Evolutionary conservation across 2,113 vertebrate species (phyloP).

Genomic region (Nannospalax galili): DNA sequence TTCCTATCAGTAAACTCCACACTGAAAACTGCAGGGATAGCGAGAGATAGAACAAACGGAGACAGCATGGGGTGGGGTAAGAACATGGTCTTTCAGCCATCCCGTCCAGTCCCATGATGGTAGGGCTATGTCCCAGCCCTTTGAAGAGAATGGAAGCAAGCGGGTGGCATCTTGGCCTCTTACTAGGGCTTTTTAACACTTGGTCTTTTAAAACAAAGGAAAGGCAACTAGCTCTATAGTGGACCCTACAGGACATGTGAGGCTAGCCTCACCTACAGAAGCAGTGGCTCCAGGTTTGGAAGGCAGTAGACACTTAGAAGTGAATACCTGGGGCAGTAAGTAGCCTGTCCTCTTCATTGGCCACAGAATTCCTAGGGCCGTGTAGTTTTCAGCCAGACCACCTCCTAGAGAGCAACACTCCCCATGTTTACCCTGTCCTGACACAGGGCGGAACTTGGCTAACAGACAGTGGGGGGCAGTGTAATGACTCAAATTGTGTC

Average conservation of each 20-base stretch:
- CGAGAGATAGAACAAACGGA: not conserved
- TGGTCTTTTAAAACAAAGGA: not conserved
- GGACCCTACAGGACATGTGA: not conserved
- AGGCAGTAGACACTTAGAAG: not conserved
- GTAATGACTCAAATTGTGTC: not conserved
- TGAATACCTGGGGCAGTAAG: no score
- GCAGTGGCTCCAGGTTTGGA: not conserved
- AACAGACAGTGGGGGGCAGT: not conserved
- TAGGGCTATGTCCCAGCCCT: not conserved
- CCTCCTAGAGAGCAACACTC: not conserved
- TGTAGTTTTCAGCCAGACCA: not conserved
- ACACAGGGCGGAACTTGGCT: not conserved
- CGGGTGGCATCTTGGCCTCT: not conserved
- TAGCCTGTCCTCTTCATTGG: not conserved
- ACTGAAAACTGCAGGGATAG: not conserved
- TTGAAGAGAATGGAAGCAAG: not conserved
- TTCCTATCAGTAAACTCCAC: slow-evolving; percentile 20
- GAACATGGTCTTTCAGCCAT: not conserved
- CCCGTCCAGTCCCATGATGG: no score
- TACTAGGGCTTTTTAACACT: not conserved
- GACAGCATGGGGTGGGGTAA: not conserved
- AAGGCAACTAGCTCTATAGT: not conserved
- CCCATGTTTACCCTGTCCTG: not conserved
- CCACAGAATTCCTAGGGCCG: not conserved
- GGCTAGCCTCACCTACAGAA: not conserved